Evolutionary conservation across 1,140 invertebrate species (phyloP), one percentile per base, ranked within the genome.

Genomic region (Zaprionus davidi): DNA sequence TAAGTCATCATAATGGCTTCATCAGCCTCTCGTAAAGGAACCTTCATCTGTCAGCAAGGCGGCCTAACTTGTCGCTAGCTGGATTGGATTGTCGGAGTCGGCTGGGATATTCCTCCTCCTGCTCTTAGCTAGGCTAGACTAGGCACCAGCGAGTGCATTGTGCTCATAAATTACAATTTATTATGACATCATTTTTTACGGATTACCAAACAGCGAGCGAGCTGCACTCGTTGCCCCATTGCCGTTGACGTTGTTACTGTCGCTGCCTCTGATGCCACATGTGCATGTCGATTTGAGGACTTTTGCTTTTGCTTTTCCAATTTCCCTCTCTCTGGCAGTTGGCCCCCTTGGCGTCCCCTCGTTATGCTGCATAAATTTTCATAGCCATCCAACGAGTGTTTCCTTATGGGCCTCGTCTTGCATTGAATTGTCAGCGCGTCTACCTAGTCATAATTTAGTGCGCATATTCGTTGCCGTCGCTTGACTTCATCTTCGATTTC

Each of bases 341-440:
- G 26, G 17, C 49, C 22, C n/a, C 28, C 26, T 13, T 5, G 24
- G 41, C 6, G 9, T 36, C 6, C 58, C n/a, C 41, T 36, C 59
- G 78, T 60, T 67, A 73, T 67, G 82, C 82, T 78, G 82, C 82
- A 86, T 86, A 86, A 79, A 86, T 86, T 79, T 76, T 79, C 76
- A 82, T 74, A 71, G 76, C 62, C 64, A 46, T 46, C 46, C 17
- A 41, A 34, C 56, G 24, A 67, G 67, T 55, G 76, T 76, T 78
- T 78, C 72, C 72, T 75, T 75, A 73, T 77, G 71, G 63, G 67
- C 71, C 56, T 51, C 46, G 46, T 51, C 46, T 81, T 81, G 79
- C 83, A 86, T 86, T 86, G 82, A 86, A 86, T 86, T 86, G 82
- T 86, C 82, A 86, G 83, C 79, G 82, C 79, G 79, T 86, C 68